phyloP scores from a whole-genome alignment of 2,113 vertebrate species.

The Columbina picui region DNA sequence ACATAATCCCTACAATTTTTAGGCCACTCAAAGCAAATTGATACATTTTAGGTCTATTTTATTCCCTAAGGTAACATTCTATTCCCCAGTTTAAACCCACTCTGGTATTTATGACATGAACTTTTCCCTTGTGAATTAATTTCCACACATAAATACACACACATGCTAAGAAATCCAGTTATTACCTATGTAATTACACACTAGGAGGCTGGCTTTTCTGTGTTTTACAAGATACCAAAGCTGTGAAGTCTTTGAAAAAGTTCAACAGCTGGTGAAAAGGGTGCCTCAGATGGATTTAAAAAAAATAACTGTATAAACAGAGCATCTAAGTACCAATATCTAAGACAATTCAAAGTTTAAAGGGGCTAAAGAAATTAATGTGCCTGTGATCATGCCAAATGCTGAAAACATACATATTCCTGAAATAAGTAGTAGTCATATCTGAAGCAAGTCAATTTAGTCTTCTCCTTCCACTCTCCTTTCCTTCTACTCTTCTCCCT shows the following conservation, averaged over 20 bases:
- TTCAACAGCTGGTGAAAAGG: background rate
- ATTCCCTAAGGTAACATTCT: background rate
- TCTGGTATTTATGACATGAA: background rate
- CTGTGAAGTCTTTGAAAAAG: background rate
- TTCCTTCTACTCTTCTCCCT: background rate
- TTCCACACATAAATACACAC: background rate
- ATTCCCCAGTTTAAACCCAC: background rate
- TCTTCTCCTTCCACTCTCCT: background rate
- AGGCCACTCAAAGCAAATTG: background rate
- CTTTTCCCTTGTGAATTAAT: background rate
- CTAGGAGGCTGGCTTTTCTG: background rate
- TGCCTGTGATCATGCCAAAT: background rate
- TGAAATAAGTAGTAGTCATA: background rate
- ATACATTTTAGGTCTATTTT: background rate
- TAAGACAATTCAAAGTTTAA: background rate
- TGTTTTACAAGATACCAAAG: background rate
- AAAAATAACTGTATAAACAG: background rate
- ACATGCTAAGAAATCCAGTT: background rate
- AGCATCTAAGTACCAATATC: background rate
- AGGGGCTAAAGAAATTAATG: background rate
- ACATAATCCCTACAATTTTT: background rate
- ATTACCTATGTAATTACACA: background rate
- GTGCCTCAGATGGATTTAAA: background rate
- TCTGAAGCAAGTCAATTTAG: background rate
- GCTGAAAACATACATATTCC: background rate